Conservation (phyloP, 2,888 invertebrate species). For the Encarsia formosa region DNA sequence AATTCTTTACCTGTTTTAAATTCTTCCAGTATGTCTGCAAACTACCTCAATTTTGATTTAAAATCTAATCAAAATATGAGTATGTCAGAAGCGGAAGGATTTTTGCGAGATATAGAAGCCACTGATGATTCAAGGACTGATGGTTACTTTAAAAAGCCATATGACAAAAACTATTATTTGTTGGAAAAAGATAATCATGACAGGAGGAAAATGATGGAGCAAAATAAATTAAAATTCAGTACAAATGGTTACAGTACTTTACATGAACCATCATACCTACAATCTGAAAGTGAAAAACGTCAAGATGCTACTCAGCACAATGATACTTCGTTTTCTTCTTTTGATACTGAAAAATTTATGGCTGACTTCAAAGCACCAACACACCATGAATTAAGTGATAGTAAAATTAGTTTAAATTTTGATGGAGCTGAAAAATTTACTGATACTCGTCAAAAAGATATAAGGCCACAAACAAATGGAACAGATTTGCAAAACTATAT, state of each 20-base stretch:
- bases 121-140: too few species aligned
- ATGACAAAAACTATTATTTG: not conserved
- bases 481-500: slow-evolving; percentile 6
- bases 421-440: slow-evolving; percentile 13
- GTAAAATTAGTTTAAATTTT: slow-evolving; percentile 11
- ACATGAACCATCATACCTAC: slow-evolving; percentile 1
- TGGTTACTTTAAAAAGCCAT: too few species aligned
- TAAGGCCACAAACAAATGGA: not conserved
- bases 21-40: slow-evolving; percentile 32
- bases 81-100: slow-evolving; percentile 49
- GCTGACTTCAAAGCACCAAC: slow-evolving; percentile 39
- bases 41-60: slow-evolving; percentile 29
- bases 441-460: slow-evolving; percentile 9
- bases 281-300: slow-evolving; percentile 26
- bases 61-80: slow-evolving; percentile 41
- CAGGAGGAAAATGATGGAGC: slow-evolving; percentile 12
- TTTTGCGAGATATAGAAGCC: slow-evolving; percentile 50
- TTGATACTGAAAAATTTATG: slow-evolving; percentile 37
- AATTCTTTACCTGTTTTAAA: slow-evolving; percentile 35
- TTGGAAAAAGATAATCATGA: slow-evolving; percentile 7
- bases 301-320: slow-evolving; percentile 32
- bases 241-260: slow-evolving; percentile 10
- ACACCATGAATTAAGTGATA: slow-evolving; percentile 18
- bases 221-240: slow-evolving; percentile 13
- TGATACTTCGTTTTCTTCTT: slow-evolving; percentile 33